phyloP scores from a whole-genome alignment of 2,888 invertebrate genomes.

The Drymonia ruficornis region DNA sequence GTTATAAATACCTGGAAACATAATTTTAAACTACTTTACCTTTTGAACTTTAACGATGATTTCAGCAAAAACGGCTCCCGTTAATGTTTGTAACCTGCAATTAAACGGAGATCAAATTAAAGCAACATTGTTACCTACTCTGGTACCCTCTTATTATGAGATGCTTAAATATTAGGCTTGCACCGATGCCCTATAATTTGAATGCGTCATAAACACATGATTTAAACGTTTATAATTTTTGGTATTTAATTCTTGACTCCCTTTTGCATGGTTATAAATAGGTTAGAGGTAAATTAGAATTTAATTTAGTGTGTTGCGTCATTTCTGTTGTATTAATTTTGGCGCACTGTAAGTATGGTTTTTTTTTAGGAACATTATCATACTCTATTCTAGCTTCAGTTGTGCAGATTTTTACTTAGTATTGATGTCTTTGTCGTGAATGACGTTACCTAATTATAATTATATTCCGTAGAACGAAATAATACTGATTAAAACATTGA shows the following conservation, averaged over 20 bases:
- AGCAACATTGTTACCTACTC: conserved; percentile 56
- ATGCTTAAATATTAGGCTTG: conserved; percentile 54
- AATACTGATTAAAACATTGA: too few relatives aligned
- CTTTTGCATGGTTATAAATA: conserved; percentile 30
- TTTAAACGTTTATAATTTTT: conserved; percentile 48
- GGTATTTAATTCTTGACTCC: conserved; percentile 39
- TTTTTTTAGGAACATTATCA: too few relatives aligned
- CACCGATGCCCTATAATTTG: conserved; percentile 59
- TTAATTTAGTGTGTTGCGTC: too few relatives aligned
- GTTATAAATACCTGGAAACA: conserved; percentile 13
- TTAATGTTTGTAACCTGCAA: conserved; percentile 46
- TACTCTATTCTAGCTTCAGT: too few relatives aligned
- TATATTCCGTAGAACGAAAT: too few relatives aligned
- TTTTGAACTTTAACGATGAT: conserved; percentile 25
- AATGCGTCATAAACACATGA: conserved; percentile 56
- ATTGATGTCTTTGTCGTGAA: too few relatives aligned
- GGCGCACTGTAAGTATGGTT: too few relatives aligned
- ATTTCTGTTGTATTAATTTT: too few relatives aligned
- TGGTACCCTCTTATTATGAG: conserved; percentile 61
- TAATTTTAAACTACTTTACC: conserved; percentile 17
- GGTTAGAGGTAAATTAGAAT: conserved; percentile 8
- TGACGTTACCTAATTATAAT: too few relatives aligned
- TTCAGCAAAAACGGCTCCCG: conserved; percentile 56
- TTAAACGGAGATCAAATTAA: conserved; percentile 53
- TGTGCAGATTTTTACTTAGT: too few relatives aligned